Evolutionary conservation across 2,113 vertebrate genomes (phyloP), one percentile per base, ranked within the genome.

Genomic region (Nerophis lumbriciformis): DNA sequence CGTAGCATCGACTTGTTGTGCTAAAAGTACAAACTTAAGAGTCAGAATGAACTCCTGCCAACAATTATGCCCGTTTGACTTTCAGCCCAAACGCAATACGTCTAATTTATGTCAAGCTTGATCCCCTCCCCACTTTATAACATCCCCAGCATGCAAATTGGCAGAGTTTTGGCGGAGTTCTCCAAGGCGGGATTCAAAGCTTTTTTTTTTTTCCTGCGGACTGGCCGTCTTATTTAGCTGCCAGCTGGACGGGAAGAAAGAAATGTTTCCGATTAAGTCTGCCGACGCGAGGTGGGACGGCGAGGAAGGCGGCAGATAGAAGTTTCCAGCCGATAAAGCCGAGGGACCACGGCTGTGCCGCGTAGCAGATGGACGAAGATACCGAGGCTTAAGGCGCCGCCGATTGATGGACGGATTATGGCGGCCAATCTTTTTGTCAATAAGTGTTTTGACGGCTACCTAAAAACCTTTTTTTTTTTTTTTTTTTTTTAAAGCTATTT

Each of bases 361-460:
- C 76, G 70, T 78, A 77, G 67, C 75, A 84, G 80, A 87, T 72
- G 73, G 84, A 78, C 71, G 48, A 63, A 82, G 80, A 86, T 78
- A 85, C 62, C 14, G 1, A 51, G 71, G 77, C 80, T 82, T 77
- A 63, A 60, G 56, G 79, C 63, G 37, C 66, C 63, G 52, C 61
- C 21, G 59, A 75, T 60, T 71, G 76, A 84, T 83, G 75, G 82
- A 69, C 71, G 70, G 76, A 83, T 87, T 85, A 83, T 37, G 48
- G 66, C 56, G 58, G 53, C 51, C 74, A 80, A 78, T 84, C 69
- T 66, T 66, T 71, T 60, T 61, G 70, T 82, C 72, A 78, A 85
- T 76, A 83, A 84, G 62, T 66, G 66, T 4, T 72, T 75, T 15
- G 6, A 39, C 56, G 62, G 72, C 59, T 65, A 76, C 65, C 80